Conservation (phyloP, 2,888 invertebrate genomes). For the Latrodectus hesperus region DNA sequence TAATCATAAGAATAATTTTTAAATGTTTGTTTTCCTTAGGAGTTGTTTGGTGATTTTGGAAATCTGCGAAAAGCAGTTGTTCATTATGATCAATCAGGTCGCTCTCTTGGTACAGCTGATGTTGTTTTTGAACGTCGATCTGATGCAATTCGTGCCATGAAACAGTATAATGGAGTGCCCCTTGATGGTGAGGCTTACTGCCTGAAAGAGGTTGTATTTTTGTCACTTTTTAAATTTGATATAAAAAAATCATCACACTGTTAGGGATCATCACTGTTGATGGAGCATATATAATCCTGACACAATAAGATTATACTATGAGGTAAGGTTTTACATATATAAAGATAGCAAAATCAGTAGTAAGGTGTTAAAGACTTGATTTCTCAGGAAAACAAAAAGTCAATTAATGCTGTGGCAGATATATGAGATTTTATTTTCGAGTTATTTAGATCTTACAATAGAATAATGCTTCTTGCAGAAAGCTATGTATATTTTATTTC, state of each 20-base stretch:
- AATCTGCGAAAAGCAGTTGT: slow-evolving; percentile 94
- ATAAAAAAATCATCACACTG: neutral
- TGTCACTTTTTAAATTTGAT: slow-evolving; percentile 4
- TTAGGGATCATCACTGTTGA: too few species aligned
- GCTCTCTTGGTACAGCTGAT: slow-evolving; percentile 97
- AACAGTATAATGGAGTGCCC: slow-evolving; percentile 98
- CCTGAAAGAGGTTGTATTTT: slow-evolving; percentile 58
- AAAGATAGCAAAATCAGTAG: too few species aligned
- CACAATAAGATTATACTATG: too few species aligned
- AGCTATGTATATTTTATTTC: too few species aligned
- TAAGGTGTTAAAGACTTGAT: too few species aligned
- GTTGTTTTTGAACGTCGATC: slow-evolving; percentile 93
- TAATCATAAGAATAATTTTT: neutral
- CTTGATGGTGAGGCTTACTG: slow-evolving; percentile 83
- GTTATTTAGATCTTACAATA: too few species aligned
- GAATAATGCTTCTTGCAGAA: too few species aligned
- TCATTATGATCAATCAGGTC: slow-evolving; percentile 96
- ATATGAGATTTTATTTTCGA: too few species aligned
- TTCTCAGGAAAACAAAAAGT: too few species aligned
- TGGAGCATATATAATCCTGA: too few species aligned
- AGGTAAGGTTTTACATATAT: too few species aligned
- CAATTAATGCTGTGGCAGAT: too few species aligned
- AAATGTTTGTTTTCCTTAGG: slow-evolving; percentile 77
- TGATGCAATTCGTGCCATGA: slow-evolving; percentile 89
- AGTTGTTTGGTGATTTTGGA: slow-evolving; percentile 97